These are phyloP conservation scores for Bagarius yarrelli DNA, from an alignment of 2,113 vertebrate genomes.

Conservation along the genomic window DNA sequence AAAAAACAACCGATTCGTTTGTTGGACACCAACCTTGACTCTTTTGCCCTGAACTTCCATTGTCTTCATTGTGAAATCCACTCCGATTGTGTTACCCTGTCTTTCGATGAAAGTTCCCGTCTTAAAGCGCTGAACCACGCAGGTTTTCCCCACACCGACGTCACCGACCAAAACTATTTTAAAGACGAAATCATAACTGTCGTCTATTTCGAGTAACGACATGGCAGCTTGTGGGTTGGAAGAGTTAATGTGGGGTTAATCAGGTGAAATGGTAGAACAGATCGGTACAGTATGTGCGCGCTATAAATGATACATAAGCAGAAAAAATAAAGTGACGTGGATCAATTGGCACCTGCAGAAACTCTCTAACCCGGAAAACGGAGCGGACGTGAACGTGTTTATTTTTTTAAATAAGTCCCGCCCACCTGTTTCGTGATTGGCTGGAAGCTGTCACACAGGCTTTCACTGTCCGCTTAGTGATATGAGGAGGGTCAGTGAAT, in stretches of 20 bases:
- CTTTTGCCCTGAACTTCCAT: conserved; percentile 82
- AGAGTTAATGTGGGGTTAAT: background rate
- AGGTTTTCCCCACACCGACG: conserved; percentile 84
- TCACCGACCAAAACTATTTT: conserved; percentile 84
- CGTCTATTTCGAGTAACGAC: conserved; percentile 70
- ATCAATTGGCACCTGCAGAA: conserved; percentile 56
- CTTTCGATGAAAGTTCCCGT: conserved; percentile 79
- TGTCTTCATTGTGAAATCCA: conserved; percentile 87
- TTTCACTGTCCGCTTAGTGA: background rate
- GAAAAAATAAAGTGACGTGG: conserved; percentile 55
- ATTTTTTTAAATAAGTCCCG: conserved; percentile 11
- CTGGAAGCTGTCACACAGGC: background rate
- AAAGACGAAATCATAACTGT: conserved; percentile 81
- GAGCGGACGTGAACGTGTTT: conserved; percentile 7
- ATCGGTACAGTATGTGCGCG: background rate
- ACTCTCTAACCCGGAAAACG: conserved; percentile 54
- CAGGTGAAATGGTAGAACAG: background rate
- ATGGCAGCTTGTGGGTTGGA: conserved; percentile 24
- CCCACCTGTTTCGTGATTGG: conserved; percentile 18
- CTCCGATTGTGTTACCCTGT: conserved; percentile 84
- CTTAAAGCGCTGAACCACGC: conserved; percentile 84
- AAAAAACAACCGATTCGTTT: background rate
- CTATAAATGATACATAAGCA: background rate
- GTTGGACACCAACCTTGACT: conserved; percentile 73
- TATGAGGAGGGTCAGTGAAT: background rate